Base-by-base conservation (phyloP, 2,113 vertebrate genomes). In the Lasiurus cinereus region DNA sequence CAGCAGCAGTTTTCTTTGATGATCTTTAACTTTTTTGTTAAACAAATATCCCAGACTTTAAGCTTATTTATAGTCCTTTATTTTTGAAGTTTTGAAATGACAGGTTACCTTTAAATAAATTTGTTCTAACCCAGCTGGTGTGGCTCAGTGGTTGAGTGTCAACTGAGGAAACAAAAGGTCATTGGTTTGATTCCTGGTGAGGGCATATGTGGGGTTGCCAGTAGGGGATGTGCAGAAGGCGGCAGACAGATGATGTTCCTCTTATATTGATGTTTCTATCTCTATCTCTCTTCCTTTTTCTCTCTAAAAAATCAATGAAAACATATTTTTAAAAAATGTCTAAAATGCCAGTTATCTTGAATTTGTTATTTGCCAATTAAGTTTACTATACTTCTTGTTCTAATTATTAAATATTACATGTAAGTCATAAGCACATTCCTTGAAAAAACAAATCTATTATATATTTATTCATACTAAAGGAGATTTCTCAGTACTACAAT, bases 381-480 rank as follows among this genome's bases (percentile, higher is more conserved):
- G 6, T 92, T 88, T 48, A 82, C 13, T 87, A 13, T 54, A 27
- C 4, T 84, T 92, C 29, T 90, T 94, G 18, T 94, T 76, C 36
- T 67, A 76, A 85, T 89, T 69, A 83, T 50, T 88, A 52, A 88
- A 14, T 74, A 74, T 74, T 74, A 76, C 8, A 76, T 4, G 2
- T 59, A 59, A 59, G 21, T 50, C 36, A 85, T 62, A 88, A 94
- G 56, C 24, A 74, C 11, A 15, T n/a, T 19, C 33, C 90, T 95
- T 82, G 52, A 94, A 95, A 82, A 73, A 94, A 50, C 36, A 83
- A 94, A 72, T 89, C 22, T 64, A 21, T 56, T 83, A 69, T 31
- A 7, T 83, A 83, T 92, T 84, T 74, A 87, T 2, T 72, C 39
- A 80, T 3, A 39, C 1, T 48, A 19, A 82, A 50, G 22, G 88